phyloP scores from a whole-genome alignment of 2,797 vertebrate genomes.

The Sebastes taczanowskii region DNA sequence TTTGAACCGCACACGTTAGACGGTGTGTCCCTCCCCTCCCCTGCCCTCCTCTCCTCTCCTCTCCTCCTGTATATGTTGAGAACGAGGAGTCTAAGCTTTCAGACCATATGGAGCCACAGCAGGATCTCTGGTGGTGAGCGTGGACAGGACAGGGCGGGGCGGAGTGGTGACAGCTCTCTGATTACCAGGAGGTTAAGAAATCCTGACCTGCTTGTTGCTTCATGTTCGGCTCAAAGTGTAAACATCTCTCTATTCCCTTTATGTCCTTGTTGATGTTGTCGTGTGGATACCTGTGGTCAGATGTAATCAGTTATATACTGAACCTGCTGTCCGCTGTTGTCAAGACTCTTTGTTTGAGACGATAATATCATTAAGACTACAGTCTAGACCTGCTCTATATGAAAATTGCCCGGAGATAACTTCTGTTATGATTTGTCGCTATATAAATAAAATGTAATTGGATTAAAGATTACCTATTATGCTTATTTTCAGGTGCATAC shows the following conservation, averaged over 20 bases:
- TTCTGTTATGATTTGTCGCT: background rate
- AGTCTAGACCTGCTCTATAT: background rate
- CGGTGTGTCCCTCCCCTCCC: background rate
- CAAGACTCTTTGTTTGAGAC: background rate
- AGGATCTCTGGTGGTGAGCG: conserved; percentile 2
- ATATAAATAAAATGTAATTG: background rate
- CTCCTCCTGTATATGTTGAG: background rate
- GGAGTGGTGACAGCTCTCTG: conserved; percentile 39
- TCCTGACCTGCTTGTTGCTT: conserved; percentile 30
- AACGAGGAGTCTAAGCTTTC: conserved; percentile 14
- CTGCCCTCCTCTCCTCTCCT: background rate
- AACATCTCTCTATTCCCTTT: conserved; percentile 6
- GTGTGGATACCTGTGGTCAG: background rate
- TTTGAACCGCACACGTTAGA: background rate
- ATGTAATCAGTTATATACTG: background rate
- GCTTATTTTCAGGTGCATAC: no score
- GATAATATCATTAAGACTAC: background rate
- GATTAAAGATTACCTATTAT: no score
- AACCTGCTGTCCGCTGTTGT: background rate
- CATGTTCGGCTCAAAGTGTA: conserved; percentile 26
- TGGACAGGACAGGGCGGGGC: background rate
- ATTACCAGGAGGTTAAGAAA: conserved; percentile 42
- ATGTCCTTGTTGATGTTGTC: background rate
- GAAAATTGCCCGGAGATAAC: background rate
- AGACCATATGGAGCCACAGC: conserved; percentile 53